Base-by-base conservation (phyloP, 2,888 invertebrate species). In the Macaria notata region DNA sequence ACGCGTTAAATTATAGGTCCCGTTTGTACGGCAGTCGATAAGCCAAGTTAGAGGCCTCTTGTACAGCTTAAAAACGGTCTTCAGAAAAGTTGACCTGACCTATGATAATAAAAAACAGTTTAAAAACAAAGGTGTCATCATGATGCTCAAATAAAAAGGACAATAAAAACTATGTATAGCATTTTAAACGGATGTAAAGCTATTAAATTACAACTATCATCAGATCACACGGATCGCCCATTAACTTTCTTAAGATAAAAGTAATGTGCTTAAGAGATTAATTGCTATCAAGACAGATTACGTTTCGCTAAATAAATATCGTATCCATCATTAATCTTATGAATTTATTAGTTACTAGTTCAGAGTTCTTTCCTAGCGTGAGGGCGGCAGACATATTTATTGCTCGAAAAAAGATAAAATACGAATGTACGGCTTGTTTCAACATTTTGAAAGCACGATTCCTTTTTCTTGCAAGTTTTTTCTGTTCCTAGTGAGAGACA, bases 241-340 rank as follows among this genome's bases (percentile, higher is more conserved):
- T 81, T 79, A 79, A 71, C 71, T 70, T 19, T 71, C 67, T 71
- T 60, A 64, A 72, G 73, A 75, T 74, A 77, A 73, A 63, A 73
- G 66, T 71, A 69, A 79, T 78, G 82, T 80, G 76, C 78, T 79
- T 73, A 65, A 60, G 73, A 83, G 85, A 88, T 89, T 88, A 88
- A 88, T 88, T 79, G 79, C 67, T 73, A 67, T 79, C 83, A 79
- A 74, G 76, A 82, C 78, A 83, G 83, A 86, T 86, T 81, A 86
- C 75, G 79, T 85, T 84, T 83, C 83, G 84, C 82, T 83, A 82
- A 82, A 86, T 85, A 85, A 79, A 84, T 84, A 81, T 78, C 71
- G 82, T 81, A 84, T 85, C 80, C 79, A 79, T 81, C 88, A 86
- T 89, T 86, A 85, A 88, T 88, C 88, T 86, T 78, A 69, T 72